Evolutionary conservation across 1,140 invertebrate species (phyloP), one percentile per base, ranked within the genome.

Genomic region (Ips typographus): DNA sequence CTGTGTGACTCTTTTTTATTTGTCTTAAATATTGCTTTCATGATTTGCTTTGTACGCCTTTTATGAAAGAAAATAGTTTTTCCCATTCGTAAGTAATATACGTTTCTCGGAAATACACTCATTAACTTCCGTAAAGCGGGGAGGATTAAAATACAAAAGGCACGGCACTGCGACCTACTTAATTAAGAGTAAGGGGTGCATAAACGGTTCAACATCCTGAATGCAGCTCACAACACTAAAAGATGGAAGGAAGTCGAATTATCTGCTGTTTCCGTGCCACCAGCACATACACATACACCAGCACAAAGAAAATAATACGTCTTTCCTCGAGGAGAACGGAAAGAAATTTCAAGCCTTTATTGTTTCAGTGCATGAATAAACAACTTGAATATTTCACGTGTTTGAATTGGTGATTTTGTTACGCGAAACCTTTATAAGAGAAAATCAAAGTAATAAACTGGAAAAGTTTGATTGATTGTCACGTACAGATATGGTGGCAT

Each of bases 171-270:
- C 40, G 58, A 59, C 58, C 42, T 56, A 38, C 56, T 68, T 68
- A 68, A 68, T 68, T 62, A 68, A 61, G 58, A 59, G 22, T 61
- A 42, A 40, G 62, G 52, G 47, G 44, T 68, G 49, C 59, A 59
- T 36, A 61, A 56, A 49, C 37, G 47, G 39, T 60, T 58, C 55
- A 68, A 41, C 58, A 68, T 68, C 66, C 66, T 55, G 66, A 37
- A 62, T 42, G 37, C 49, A 43, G 66, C 49, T 61, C 36, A n/a
- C 58, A 60, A 47, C 58, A 55, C 47, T 41, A 68, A 62, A 62
- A 62, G 57, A 40, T 68, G 59, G 66, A 68, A 62, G 66, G 66
- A 68, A 68, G 66, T 62, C 66, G 66, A 68, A 68, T 68, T 68
- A 68, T 59, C 58, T 68, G 58, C 49, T 40, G 59, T 53, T 68